Percentiles rank a stretch among this genome's conserved stretches.
These are phyloP conservation scores for Cryptomyrus ogoouensis DNA, from an alignment of 2,113 vertebrate species.

Conservation along the genomic window DNA sequence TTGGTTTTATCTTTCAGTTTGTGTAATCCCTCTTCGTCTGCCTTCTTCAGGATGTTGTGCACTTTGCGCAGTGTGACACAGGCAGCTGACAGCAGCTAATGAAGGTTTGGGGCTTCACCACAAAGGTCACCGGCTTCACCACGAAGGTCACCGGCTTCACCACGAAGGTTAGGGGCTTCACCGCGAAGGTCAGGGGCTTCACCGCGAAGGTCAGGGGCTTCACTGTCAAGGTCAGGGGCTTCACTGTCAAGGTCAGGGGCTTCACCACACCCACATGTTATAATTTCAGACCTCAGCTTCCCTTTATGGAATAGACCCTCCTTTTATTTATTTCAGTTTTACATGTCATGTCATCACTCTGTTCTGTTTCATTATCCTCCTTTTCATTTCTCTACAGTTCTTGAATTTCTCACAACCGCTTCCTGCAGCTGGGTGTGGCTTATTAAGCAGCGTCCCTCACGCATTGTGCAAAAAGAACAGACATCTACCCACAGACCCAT, in stretches of 20 bases:
- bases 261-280: constrained; percentile 1
- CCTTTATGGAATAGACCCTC: constrained; percentile 9
- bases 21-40: constrained; percentile 42
- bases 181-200: too few relatives aligned
- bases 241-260: too few relatives aligned
- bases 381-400: background rate
- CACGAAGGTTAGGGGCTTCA: too few relatives aligned
- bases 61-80: constrained; percentile 31
- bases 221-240: too few relatives aligned
- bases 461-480: background rate
- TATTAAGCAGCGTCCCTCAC: background rate
- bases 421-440: background rate
- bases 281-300: constrained; percentile 22
- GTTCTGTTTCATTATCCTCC: background rate
- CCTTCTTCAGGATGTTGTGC: constrained; percentile 26
- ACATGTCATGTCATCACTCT: background rate
- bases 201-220: too few relatives aligned
- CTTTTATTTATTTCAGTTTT: constrained; percentile 1
- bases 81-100: constrained; percentile 44
- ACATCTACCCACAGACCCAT: background rate
- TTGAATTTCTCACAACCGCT: background rate
- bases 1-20: constrained; percentile 41
- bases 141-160: too few relatives aligned
- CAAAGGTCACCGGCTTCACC: too few relatives aligned
- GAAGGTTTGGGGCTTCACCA: constrained; percentile 47